A percentile compares a stretch with the other conserved stretches of the same genome.
Evolutionary conservation across 2,113 vertebrate genomes (phyloP).

Genomic region (Vidua chalybeata): DNA sequence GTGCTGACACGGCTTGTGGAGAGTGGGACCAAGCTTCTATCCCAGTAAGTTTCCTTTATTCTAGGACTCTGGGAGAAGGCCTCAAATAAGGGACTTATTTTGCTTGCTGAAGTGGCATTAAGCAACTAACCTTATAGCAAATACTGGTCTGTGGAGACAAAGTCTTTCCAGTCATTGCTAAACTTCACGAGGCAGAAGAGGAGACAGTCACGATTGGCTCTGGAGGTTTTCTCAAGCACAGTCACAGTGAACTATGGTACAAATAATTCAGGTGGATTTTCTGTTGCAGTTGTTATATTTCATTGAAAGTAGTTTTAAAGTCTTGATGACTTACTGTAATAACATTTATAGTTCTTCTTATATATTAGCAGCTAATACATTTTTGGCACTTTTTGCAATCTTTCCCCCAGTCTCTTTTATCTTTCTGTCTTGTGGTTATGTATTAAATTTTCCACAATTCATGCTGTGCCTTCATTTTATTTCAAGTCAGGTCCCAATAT

Average conservation of each 20-base stretch:
- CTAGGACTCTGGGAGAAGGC: neutral
- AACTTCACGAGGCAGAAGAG: neutral
- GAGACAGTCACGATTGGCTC: neutral
- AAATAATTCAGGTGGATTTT: neutral
- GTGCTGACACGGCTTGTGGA: slow-evolving; percentile 94
- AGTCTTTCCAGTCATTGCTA: neutral
- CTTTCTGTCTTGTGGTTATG: neutral
- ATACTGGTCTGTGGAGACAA: neutral
- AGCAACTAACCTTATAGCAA: neutral
- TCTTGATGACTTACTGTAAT: neutral
- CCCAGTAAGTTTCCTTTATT: slow-evolving; percentile 74
- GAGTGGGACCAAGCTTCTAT: slow-evolving; percentile 89
- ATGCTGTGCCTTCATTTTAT: neutral
- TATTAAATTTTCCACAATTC: neutral
- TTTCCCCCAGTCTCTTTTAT: neutral
- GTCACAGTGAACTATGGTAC: neutral
- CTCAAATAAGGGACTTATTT: neutral
- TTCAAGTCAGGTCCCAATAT: neutral
- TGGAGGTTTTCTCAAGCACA: neutral
- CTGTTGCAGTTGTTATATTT: neutral
- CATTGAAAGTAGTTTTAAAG: neutral
- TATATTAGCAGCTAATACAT: neutral
- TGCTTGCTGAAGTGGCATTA: neutral
- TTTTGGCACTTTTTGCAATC: neutral
- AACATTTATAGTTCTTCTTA: neutral